A percentile compares a stretch with the other conserved stretches of the same genome.
Evolutionary conservation across 2,797 vertebrate species (phyloP).

Genomic region (Buphagus erythrorhynchus): DNA sequence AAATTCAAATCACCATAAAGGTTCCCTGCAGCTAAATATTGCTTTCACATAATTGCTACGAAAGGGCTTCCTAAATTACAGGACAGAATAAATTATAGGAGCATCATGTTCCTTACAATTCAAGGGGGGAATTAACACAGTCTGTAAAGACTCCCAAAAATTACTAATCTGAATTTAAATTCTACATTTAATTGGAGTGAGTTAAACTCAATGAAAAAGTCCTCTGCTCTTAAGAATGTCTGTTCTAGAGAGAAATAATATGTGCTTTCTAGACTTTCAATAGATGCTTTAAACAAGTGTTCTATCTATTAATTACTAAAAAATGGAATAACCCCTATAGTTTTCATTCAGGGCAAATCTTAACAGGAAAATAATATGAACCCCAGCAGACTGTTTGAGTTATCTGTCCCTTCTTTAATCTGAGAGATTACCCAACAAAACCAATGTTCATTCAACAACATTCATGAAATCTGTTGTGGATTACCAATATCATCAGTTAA

Average conservation of each 20-base stretch:
- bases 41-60: constrained; percentile 41
- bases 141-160: background rate
- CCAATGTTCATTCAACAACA: constrained; percentile 80
- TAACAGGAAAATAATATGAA: constrained; percentile 66
- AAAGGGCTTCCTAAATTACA: constrained; percentile 44
- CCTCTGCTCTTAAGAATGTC: background rate
- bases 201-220: background rate
- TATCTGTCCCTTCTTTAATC: constrained; percentile 78
- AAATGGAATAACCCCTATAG: background rate
- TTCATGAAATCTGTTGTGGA: constrained; percentile 83
- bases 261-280: background rate
- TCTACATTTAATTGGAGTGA: background rate
- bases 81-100: constrained; percentile 42
- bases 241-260: background rate
- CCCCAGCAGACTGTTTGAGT: constrained; percentile 77
- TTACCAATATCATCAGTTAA: constrained; percentile 82
- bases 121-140: constrained; percentile 39
- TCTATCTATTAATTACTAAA: constrained; percentile 54
- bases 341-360: constrained; percentile 58
- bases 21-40: constrained; percentile 52
- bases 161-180: constrained; percentile 6
- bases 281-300: background rate
- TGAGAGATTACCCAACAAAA: constrained; percentile 81
- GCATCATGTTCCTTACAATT: constrained; percentile 35
- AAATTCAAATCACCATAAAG: constrained; percentile 28